These are phyloP conservation scores for Criorhina ranunculi DNA, from an alignment of 2,888 invertebrate genomes.

Conservation along the genomic window DNA sequence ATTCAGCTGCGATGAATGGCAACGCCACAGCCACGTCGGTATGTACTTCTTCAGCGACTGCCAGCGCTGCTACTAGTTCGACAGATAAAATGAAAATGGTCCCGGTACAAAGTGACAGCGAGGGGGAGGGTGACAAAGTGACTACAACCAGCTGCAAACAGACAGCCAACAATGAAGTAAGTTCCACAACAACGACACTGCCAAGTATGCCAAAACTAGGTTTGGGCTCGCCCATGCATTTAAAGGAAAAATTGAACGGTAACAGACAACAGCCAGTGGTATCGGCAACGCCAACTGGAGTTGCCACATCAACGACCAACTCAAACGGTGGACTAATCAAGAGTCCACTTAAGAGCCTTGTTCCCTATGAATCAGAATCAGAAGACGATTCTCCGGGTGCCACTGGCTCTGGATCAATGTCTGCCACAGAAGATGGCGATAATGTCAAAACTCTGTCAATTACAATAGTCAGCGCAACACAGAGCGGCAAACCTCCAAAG, in stretches of 20 bases:
- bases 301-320: slow-evolving; percentile 42
- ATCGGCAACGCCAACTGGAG: slow-evolving; percentile 32
- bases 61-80: slow-evolving; percentile 64
- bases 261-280: slow-evolving; percentile 25
- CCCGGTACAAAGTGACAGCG: slow-evolving; percentile 41
- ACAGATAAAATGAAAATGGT: slow-evolving; percentile 51
- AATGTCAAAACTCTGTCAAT: slow-evolving; percentile 54
- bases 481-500: slow-evolving; percentile 61
- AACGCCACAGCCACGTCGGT: slow-evolving; percentile 71
- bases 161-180: slow-evolving; percentile 79
- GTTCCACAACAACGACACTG: slow-evolving; percentile 80
- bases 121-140: slow-evolving; percentile 58
- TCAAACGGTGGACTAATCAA: slow-evolving; percentile 66
- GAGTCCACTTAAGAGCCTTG: slow-evolving; percentile 84
- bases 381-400: slow-evolving; percentile 81
- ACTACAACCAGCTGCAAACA: slow-evolving; percentile 77
- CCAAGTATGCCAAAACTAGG: slow-evolving; percentile 84
- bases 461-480: slow-evolving; percentile 76
- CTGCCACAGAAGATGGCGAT: slow-evolving; percentile 75
- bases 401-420: slow-evolving; percentile 63
- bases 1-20: slow-evolving; percentile 78
- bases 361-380: slow-evolving; percentile 87
- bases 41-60: slow-evolving; percentile 65
- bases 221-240: slow-evolving; percentile 69
- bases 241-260: slow-evolving; percentile 46